Base-by-base conservation (phyloP, 2,113 vertebrate genomes). In the Panthera uncia region DNA sequence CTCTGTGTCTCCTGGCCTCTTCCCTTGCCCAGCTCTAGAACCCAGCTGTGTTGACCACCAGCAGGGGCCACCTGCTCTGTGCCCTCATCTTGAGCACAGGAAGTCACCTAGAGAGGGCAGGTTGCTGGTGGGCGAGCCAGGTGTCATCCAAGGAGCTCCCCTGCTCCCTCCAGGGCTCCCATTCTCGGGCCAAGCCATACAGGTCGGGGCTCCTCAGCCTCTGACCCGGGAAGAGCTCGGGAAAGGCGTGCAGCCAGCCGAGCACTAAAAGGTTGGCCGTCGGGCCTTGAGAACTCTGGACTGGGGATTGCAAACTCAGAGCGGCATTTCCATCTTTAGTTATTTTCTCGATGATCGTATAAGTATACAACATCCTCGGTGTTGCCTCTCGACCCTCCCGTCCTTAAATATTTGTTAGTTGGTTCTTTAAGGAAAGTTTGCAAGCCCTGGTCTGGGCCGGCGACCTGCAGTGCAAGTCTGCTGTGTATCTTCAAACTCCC, bases 231-330 rank as follows among this genome's bases (percentile, higher is more conserved):
- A 79, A 48, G 8, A 33, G 13, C 71, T 68, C 1, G 0, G 73
- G 12, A 41, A 36, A 52, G 63, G 83, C 14, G 1, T 33, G n/a
- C 33, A 18, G 57, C 86, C 86, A 16, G 36, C 86, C 12, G 1
- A 6, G 18, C n/a, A 9, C 82, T 33, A 13, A 18, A 31, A 41
- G 57, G 31, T 57, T 14, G 4, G 16, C 27, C 12, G 0, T 38
- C 55, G 0, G 0, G 25, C 82, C 4, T 0, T 52, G 57, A 66
- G 48, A 41, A 7, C 33, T 36, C n/a, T 55, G 12, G 21, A 36
- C 29, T 27, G 18, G 23, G n/a, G 31, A 7, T 12, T 4, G 6
- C 4, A 0, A 16, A 29, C 6, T 33, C 29, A 29, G 69, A 52
- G 52, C 3, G 18, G 18, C 57, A 12, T 76, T 79, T 85, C 31